phyloP scores from a whole-genome alignment of 2,113 vertebrate species.

The Charadrius vociferus region DNA sequence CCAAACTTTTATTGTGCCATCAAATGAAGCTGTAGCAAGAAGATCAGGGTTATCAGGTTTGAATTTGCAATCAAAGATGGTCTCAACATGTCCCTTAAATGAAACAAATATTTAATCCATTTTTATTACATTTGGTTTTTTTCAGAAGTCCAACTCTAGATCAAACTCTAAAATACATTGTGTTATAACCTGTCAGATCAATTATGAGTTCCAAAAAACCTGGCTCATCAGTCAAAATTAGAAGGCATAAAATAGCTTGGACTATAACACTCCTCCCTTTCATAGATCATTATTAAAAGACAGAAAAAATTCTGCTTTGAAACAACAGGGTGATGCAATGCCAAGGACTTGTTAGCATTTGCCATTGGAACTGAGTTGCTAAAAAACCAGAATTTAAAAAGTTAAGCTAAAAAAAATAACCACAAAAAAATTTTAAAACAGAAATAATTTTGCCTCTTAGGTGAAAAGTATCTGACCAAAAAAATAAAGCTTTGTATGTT shows the following conservation, averaged over 20 bases:
- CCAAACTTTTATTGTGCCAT: constrained; percentile 98
- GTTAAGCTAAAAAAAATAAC: not conserved
- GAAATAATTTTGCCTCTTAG: not conserved
- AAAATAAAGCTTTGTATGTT: not conserved
- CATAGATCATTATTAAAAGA: not conserved
- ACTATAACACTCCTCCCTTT: not conserved
- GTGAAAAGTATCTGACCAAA: not conserved
- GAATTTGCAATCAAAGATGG: constrained; percentile 99
- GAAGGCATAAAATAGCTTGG: not conserved
- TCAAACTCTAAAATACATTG: not conserved
- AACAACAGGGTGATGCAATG: not conserved
- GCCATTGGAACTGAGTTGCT: not conserved
- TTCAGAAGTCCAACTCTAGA: not conserved
- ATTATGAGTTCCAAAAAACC: not conserved
- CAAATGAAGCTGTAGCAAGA: constrained; percentile 96
- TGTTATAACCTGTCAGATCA: not conserved
- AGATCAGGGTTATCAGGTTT: constrained; percentile 95
- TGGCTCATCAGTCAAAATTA: not conserved
- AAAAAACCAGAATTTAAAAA: not conserved
- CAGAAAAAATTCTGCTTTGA: not conserved
- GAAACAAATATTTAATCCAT: constrained; percentile 46
- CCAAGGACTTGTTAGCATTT: not conserved
- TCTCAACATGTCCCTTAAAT: constrained; percentile 94
- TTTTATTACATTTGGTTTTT: constrained; percentile 29
- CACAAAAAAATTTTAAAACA: not conserved